A percentile compares a stretch with the other conserved stretches of the same genome.
Conservation (phyloP, 2,797 vertebrate genomes). For the Acrocephalus scirpaceus region DNA sequence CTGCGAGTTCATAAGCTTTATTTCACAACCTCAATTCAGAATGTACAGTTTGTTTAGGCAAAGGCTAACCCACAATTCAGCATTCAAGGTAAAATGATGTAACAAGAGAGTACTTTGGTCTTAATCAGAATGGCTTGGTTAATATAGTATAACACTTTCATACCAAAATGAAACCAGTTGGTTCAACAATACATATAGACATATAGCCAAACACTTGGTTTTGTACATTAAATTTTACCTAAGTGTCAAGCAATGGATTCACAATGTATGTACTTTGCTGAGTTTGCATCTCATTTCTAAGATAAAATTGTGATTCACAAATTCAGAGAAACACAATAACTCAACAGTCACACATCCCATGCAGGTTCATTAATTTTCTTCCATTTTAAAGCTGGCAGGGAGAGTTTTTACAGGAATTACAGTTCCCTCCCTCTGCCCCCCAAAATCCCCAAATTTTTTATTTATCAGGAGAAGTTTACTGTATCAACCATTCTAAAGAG, state of each 20-base stretch:
- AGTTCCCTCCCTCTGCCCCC: not conserved
- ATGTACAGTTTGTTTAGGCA: not conserved
- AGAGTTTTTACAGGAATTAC: not conserved
- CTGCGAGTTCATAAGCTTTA: not conserved
- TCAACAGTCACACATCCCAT: not conserved
- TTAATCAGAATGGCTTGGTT: not conserved
- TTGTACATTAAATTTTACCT: not conserved
- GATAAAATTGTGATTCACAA: not conserved
- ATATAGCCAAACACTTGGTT: not conserved
- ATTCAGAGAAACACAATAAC: not conserved
- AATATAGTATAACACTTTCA: not conserved
- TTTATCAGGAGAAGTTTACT: not conserved
- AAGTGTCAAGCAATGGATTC: not conserved
- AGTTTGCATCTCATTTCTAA: not conserved
- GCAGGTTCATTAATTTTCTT: not conserved
- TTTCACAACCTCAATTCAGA: not conserved
- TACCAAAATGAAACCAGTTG: not conserved
- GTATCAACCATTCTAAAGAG: not conserved
- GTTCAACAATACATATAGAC: not conserved
- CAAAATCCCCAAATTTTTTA: not conserved
- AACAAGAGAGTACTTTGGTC: not conserved
- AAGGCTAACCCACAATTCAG: not conserved
- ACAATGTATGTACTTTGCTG: fast-evolving
- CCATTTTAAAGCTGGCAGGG: not conserved
- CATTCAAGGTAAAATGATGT: not conserved